Conservation (phyloP, 2,797 vertebrate genomes). For the Champsocephalus gunnari region DNA sequence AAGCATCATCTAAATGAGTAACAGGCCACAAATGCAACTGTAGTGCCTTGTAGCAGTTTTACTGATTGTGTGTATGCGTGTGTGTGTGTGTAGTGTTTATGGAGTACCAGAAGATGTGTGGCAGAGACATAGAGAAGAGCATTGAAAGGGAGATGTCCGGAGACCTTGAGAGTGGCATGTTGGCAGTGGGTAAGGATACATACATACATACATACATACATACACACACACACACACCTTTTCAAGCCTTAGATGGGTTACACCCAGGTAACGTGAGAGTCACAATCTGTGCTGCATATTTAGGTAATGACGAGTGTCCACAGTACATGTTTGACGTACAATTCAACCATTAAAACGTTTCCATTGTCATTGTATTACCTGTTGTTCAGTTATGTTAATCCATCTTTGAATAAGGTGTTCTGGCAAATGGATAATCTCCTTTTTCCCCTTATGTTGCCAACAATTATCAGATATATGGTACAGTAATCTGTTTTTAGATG, state of each 20-base stretch:
- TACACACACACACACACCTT: not conserved
- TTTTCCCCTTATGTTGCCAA: conserved; percentile 61
- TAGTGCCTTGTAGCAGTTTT: not conserved
- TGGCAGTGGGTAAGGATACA: conserved; percentile 92
- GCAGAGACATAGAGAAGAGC: conserved; percentile 94
- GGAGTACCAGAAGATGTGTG: conserved; percentile 96
- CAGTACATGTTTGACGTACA: conserved; percentile 4
- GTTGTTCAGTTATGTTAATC: not conserved
- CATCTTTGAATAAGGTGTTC: not conserved
- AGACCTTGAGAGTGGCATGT: conserved; percentile 95
- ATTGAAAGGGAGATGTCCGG: conserved; percentile 97
- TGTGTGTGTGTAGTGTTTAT: conserved; percentile 87
- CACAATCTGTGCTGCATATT: not conserved
- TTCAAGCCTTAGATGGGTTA: conserved; percentile 3
- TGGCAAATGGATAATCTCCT: conserved; percentile 45
- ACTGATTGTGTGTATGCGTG: conserved; percentile 27
- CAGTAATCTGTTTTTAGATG: conserved; percentile 63
- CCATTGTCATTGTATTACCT: not conserved
- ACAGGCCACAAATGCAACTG: not conserved
- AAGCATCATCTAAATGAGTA: not conserved
- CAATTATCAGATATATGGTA: conserved; percentile 80
- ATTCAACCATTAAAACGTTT: conserved; percentile 13
- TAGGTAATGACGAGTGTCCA: not conserved
- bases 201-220: conserved; percentile 4
- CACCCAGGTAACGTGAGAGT: not conserved